Conservation (phyloP, 2,797 vertebrate species). For the Sebastiscus tertius region DNA sequence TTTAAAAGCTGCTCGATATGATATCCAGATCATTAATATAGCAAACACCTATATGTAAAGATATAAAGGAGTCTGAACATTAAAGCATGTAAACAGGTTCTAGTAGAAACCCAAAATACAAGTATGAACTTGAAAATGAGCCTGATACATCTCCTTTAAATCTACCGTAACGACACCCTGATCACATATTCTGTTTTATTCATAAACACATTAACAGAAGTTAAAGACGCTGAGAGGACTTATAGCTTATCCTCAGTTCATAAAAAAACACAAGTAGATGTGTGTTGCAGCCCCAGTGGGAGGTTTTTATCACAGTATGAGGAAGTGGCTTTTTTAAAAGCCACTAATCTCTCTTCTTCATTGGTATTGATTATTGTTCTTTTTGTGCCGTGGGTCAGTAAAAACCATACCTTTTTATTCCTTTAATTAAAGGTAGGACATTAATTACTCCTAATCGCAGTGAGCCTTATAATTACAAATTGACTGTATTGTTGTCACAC, state of each 20-base stretch:
- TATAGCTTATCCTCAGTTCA: background rate
- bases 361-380: slow-evolving; percentile 36
- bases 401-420: slow-evolving; percentile 38
- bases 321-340: slow-evolving; percentile 30
- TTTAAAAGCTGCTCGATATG: no score
- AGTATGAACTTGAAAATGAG: background rate
- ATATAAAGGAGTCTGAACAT: background rate
- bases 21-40: no score
- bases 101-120: background rate
- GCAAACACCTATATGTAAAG: no score
- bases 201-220: background rate
- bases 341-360: slow-evolving; percentile 30
- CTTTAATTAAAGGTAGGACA: slow-evolving; percentile 56
- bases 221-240: background rate
- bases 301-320: background rate
- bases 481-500: slow-evolving; percentile 15
- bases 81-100: background rate
- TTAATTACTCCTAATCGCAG: slow-evolving; percentile 39
- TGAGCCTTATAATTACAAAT: slow-evolving; percentile 54
- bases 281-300: background rate
- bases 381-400: slow-evolving; percentile 19
- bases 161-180: background rate
- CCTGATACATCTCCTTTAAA: background rate
- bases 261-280: background rate
- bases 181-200: background rate